These are phyloP conservation scores for Trichomalopsis sarcophagae DNA, from an alignment of 1,140 invertebrate genomes.

Conservation along the genomic window DNA sequence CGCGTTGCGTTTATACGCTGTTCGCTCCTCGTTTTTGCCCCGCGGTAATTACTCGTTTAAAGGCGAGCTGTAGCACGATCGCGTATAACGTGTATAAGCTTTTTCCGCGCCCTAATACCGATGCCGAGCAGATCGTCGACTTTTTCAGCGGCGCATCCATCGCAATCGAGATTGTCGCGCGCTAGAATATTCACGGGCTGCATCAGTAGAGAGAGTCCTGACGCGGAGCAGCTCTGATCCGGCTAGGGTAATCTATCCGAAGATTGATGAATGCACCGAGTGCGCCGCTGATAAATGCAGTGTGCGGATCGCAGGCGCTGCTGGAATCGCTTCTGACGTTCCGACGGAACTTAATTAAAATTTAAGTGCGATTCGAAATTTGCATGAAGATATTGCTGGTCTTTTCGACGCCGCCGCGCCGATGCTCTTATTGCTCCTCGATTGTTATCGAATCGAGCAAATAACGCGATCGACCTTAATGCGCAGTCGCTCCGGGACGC, in stretches of 20 bases:
- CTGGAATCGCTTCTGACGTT: background rate
- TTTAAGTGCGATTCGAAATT: slow-evolving; percentile 42
- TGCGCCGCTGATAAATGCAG: slow-evolving; percentile 37
- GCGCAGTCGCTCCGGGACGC: too few relatives aligned
- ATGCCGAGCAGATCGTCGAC: background rate
- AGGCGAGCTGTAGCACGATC: too few relatives aligned
- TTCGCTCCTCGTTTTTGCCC: too few relatives aligned
- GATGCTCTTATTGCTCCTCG: too few relatives aligned
- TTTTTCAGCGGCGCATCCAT: background rate
- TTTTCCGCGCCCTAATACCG: too few relatives aligned
- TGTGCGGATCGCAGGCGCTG: background rate
- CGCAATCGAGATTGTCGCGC: background rate
- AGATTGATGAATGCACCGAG: slow-evolving; percentile 46
- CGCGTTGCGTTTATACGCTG: too few relatives aligned
- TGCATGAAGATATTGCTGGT: background rate
- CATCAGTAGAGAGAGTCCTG: too few relatives aligned
- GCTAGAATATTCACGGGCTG: background rate
- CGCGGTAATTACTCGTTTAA: too few relatives aligned
- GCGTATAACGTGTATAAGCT: too few relatives aligned
- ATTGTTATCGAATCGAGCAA: background rate
- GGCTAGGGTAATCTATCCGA: slow-evolving; percentile 35
- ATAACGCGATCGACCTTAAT: too few relatives aligned
- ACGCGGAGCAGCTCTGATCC: background rate
- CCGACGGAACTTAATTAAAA: slow-evolving; percentile 37
- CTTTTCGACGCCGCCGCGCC: background rate